phyloP scores from a whole-genome alignment of 2,888 invertebrate species.

The Leptopterna dolabrata region DNA sequence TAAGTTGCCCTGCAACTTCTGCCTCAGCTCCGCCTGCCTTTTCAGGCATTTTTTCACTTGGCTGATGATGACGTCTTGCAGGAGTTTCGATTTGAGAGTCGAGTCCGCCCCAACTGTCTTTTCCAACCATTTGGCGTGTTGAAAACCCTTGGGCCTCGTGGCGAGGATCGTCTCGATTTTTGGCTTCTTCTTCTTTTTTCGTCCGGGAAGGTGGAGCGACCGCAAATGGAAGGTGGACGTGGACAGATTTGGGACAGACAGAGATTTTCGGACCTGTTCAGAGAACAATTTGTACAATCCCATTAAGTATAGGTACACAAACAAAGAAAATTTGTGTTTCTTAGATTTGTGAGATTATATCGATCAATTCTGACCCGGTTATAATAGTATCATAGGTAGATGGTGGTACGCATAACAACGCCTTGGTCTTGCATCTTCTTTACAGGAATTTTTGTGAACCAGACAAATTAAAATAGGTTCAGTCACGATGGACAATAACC shows the following conservation, averaged over 20 bases:
- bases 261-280: too few species aligned
- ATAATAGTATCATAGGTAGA: too few species aligned
- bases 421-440: too few species aligned
- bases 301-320: too few species aligned
- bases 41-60: conserved; percentile 30
- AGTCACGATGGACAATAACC: too few species aligned
- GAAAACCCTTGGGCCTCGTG: conserved; percentile 8
- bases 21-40: background rate
- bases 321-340: too few species aligned
- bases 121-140: background rate
- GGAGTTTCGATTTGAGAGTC: background rate
- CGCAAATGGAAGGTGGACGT: background rate
- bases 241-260: too few species aligned
- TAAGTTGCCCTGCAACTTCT: background rate
- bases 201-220: background rate
- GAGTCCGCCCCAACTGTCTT: background rate
- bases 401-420: too few species aligned
- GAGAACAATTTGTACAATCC: too few species aligned
- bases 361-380: too few species aligned
- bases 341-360: background rate
- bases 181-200: background rate
- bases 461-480: too few species aligned
- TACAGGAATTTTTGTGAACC: too few species aligned
- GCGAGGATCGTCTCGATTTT: conserved; percentile 22
- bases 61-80: conserved; percentile 9